These are phyloP conservation scores for Lordiphosa fenestrarum DNA, from an alignment of 2,888 invertebrate species.

Conservation along the genomic window DNA sequence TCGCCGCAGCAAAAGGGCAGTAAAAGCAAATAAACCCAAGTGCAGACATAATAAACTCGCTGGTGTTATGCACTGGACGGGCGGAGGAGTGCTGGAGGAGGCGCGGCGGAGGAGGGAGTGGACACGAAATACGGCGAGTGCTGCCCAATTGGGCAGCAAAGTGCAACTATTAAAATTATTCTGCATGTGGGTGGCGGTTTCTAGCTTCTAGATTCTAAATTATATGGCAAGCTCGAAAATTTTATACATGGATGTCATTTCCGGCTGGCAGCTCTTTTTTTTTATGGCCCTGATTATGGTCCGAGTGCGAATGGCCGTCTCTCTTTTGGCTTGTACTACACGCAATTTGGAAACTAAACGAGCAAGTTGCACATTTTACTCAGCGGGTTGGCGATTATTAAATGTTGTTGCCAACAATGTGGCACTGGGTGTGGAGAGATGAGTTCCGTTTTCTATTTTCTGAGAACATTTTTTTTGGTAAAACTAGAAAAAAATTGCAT, in stretches of 20 bases:
- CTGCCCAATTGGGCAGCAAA: constrained; percentile 58
- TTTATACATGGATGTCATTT: constrained; percentile 67
- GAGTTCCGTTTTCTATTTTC: too few relatives aligned
- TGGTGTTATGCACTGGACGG: constrained; percentile 52
- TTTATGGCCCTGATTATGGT: too few relatives aligned
- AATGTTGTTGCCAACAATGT: too few relatives aligned
- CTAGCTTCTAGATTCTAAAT: constrained; percentile 27
- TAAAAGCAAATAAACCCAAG: constrained; percentile 75
- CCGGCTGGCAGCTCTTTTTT: constrained; percentile 31
- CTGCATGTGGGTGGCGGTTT: constrained; percentile 58
- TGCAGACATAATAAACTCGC: constrained; percentile 76
- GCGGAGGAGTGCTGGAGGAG: constrained; percentile 18
- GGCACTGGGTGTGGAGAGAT: too few relatives aligned
- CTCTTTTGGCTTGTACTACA: constrained; percentile 27
- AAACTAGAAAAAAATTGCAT: too few relatives aligned
- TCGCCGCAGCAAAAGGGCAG: constrained; percentile 74
- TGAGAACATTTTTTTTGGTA: background rate
- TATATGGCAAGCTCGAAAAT: constrained; percentile 20
- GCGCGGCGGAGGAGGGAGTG: constrained; percentile 12
- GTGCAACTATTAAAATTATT: constrained; percentile 68
- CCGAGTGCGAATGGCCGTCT: background rate
- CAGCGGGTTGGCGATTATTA: too few relatives aligned
- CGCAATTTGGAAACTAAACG: constrained; percentile 49
- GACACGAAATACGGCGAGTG: background rate
- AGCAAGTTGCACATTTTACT: constrained; percentile 10